A percentile compares a stretch with the other conserved stretches of the same genome.
Conservation (phyloP, 2,797 vertebrate species). For the Lagorchestes hirsutus region DNA sequence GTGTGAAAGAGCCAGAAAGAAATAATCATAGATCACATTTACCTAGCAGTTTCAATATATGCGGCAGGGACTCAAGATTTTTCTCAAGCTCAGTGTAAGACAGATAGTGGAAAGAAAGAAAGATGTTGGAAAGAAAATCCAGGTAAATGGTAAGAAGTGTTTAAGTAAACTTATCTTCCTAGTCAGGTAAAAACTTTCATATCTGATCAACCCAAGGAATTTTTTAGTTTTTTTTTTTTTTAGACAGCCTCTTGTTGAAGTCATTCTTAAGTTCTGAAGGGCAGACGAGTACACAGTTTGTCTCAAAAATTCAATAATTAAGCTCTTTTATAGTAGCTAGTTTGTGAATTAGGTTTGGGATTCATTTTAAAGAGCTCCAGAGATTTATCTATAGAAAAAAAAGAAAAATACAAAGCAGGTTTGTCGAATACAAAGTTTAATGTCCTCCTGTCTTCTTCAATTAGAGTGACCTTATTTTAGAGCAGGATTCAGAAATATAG, state of each 20-base stretch:
- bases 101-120: not conserved
- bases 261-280: not conserved
- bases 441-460: not conserved
- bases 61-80: not conserved
- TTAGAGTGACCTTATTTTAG: conserved; percentile 22
- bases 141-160: not conserved
- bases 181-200: not conserved
- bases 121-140: not conserved
- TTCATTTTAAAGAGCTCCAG: not conserved
- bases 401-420: conserved; percentile 26
- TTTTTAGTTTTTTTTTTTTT: not conserved
- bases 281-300: not conserved
- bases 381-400: conserved; percentile 8
- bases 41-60: not conserved
- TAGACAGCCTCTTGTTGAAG: not conserved
- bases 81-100: not conserved
- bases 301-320: not conserved
- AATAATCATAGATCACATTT: not conserved
- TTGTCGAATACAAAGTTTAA: not conserved
- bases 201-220: not conserved
- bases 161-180: not conserved
- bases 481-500: not conserved
- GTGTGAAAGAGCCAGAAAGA: not conserved
- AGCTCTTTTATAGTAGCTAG: not conserved
- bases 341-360: not conserved